Base-by-base conservation (phyloP, 1,140 invertebrate species). In the Drosophila burlai region DNA sequence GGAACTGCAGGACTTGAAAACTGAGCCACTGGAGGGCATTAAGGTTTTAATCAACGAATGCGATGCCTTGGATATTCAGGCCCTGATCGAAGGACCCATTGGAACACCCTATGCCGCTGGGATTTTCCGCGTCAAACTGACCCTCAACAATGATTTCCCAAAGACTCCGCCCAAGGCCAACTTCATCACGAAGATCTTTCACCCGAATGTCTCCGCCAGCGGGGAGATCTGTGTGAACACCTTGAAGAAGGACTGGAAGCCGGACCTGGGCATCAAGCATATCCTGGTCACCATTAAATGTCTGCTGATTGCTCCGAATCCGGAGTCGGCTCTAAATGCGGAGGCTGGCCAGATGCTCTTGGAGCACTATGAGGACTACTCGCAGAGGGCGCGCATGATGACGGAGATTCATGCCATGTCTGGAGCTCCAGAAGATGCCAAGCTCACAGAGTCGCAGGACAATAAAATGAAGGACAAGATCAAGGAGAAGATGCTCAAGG, bases 191-290 rank as follows among this genome's bases (percentile, higher is more conserved):
- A 98, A 98, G 95, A 98, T 99, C 85, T 99, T 99, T 94, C 98
- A 99, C 94, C 98, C 98, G 29, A 99, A 99, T 95, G 98, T 99
- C 79, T 96, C 98, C 9, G 95, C 95, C 81, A 97, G 96, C 94
- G 98, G 98, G 45, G 98, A 99, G 94, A 99, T 99, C 91, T 99
- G 98, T 94, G 98, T 99, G 0, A 99, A 99, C 94, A 99, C 98
- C 52, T 94, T 99, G 61, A 98, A 99, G 93, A 98, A 97, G 94
- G 97, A 99, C 94, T 99, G 98, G 98, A 98, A 98, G 93, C 95
- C 98, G 68, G 97, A 99, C 94, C 95, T 99, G 86, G 98, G 98
- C 93, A 97, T 99, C 59, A 98, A 98, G 95, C 98, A 99, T 93
- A 97, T 99, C 93, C 94, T 99, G 92, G 93, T 99, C 95, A 98